Conservation (phyloP, 2,888 invertebrate species). For the Tetranychus piercei region DNA sequence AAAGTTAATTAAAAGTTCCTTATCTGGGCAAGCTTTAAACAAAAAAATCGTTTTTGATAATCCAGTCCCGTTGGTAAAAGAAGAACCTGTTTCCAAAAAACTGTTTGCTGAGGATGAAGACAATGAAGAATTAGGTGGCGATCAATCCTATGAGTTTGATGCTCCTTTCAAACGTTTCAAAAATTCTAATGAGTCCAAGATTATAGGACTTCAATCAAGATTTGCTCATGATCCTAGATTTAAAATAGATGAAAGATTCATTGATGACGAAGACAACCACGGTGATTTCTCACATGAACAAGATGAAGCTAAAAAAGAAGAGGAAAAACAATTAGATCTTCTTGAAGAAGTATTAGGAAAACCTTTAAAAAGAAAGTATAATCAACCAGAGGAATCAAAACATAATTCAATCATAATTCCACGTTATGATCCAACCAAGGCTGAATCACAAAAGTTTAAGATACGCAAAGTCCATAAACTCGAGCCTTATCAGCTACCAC, state of each 20-base stretch:
- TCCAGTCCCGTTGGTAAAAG: background rate
- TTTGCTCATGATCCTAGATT: slow-evolving; percentile 21
- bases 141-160: background rate
- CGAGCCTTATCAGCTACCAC: background rate
- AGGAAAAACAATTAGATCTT: slow-evolving; percentile 16
- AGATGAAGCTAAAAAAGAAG: slow-evolving; percentile 8
- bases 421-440: slow-evolving; percentile 3
- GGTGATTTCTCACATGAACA: background rate
- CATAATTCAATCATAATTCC: slow-evolving; percentile 4
- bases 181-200: slow-evolving; percentile 10
- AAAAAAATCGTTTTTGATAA: background rate
- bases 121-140: background rate
- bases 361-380: background rate
- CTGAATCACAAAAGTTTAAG: background rate
- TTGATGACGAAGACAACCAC: slow-evolving; percentile 17
- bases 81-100: background rate
- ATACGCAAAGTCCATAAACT: background rate
- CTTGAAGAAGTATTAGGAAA: slow-evolving; percentile 19
- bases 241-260: slow-evolving; percentile 19
- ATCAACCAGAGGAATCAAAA: background rate
- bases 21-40: background rate
- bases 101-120: background rate
- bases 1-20: background rate
- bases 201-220: slow-evolving; percentile 20
- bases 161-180: background rate